Conservation (phyloP, 1,140 invertebrate genomes). For the Drosophila repleta region DNA sequence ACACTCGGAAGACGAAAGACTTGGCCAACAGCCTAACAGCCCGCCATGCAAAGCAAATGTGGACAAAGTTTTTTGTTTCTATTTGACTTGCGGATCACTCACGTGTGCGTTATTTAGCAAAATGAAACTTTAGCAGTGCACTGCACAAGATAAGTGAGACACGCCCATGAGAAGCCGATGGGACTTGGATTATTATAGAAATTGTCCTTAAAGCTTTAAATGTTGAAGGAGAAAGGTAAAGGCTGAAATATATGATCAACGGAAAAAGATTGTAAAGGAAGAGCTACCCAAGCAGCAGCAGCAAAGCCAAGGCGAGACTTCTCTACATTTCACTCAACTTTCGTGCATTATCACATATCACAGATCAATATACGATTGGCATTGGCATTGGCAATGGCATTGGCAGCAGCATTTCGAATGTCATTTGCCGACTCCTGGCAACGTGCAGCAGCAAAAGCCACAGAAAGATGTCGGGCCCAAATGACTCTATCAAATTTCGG, state of each 20-base stretch:
- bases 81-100: conserved; percentile 40
- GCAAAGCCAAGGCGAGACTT: no score
- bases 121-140: conserved; percentile 9
- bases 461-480: not conserved
- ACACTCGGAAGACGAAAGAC: conserved; percentile 4
- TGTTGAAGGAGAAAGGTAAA: not conserved
- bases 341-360: no score
- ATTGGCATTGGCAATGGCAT: conserved; percentile 10
- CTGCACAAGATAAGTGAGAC: not conserved
- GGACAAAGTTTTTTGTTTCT: conserved; percentile 32
- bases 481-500: conserved; percentile 27
- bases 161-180: conserved; percentile 3
- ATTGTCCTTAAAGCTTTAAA: not conserved
- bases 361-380: conserved; percentile 20
- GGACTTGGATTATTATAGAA: conserved; percentile 7
- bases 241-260: no score
- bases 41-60: conserved; percentile 27
- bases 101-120: not conserved
- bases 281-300: no score
- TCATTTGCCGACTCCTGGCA: no score
- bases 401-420: no score
- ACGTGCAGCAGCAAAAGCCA: not conserved
- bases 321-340: no score
- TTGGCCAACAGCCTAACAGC: not conserved
- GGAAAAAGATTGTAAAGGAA: no score